These are phyloP conservation scores for Salarias fasciatus DNA, from an alignment of 2,797 vertebrate genomes.

Conservation along the genomic window DNA sequence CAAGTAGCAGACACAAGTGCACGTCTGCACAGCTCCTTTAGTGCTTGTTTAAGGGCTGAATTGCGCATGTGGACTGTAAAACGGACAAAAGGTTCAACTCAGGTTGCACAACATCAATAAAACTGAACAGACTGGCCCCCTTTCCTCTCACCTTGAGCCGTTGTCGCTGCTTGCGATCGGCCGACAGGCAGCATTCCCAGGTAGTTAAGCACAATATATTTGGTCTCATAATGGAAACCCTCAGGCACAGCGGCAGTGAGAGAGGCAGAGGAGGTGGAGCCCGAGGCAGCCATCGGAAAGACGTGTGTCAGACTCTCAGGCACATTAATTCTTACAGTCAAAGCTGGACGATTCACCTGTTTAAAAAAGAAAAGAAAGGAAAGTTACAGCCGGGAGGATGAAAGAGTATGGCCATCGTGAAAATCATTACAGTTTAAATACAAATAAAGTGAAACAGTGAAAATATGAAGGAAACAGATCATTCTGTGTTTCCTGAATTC, in stretches of 20 bases:
- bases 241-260: slow-evolving; percentile 86
- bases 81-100: too few relatives aligned
- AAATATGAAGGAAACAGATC: too few relatives aligned
- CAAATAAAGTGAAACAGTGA: too few relatives aligned
- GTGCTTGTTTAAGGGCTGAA: slow-evolving; percentile 2
- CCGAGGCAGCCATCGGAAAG: slow-evolving; percentile 80
- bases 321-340: slow-evolving; percentile 67
- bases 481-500: too few relatives aligned
- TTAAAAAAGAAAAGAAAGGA: too few relatives aligned
- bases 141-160: slow-evolving; percentile 82
- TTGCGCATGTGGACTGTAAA: not conserved
- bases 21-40: slow-evolving; percentile 23
- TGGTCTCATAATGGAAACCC: slow-evolving; percentile 95
- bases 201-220: slow-evolving; percentile 93
- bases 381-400: too few relatives aligned
- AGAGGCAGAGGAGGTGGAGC: slow-evolving; percentile 75
- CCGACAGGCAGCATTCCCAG: slow-evolving; percentile 85
- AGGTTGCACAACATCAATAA: not conserved
- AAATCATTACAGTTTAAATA: too few relatives aligned
- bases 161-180: slow-evolving; percentile 60
- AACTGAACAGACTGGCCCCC: not conserved
- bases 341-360: slow-evolving; percentile 64
- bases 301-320: slow-evolving; percentile 68
- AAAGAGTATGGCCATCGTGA: too few relatives aligned
- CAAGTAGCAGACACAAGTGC: not conserved